phyloP scores from a whole-genome alignment of 2,797 vertebrate species.

The Pogonophryne albipinna region DNA sequence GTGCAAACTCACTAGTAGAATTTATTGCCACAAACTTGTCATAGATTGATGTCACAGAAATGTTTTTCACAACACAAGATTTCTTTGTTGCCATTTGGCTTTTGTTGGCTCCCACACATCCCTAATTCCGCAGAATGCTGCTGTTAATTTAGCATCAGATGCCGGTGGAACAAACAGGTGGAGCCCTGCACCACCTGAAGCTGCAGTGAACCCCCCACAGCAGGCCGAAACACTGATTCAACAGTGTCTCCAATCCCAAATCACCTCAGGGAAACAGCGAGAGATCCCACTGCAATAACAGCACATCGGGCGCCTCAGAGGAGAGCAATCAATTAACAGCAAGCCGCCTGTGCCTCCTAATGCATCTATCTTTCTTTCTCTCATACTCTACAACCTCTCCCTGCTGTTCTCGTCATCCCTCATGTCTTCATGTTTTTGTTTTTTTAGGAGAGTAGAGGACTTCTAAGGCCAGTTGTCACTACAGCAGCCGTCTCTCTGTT shows the following conservation, averaged over 20 bases:
- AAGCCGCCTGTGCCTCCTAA: constrained; percentile 15
- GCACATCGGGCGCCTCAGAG: constrained; percentile 29
- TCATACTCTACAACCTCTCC: not conserved
- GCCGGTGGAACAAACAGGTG: constrained; percentile 9
- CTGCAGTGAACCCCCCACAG: constrained; percentile 6
- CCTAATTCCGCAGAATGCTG: not conserved
- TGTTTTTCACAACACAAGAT: no score
- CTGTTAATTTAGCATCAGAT: not conserved
- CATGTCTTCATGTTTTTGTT: not conserved
- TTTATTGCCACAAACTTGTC: no score
- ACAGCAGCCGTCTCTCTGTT: constrained; percentile 29
- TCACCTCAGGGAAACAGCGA: constrained; percentile 31
- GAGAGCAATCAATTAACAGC: constrained; percentile 47
- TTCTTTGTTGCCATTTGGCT: no score
- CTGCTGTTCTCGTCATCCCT: constrained; percentile 21
- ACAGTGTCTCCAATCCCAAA: constrained; percentile 14
- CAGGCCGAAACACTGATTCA: constrained; percentile 23
- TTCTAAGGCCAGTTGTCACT: constrained; percentile 50
- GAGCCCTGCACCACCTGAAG: constrained; percentile 21
- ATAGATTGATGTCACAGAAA: no score
- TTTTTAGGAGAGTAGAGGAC: constrained; percentile 2
- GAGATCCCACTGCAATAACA: constrained; percentile 43
- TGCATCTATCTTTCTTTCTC: constrained; percentile 8
- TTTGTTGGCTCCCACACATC: not conserved
- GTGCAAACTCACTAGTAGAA: no score